phyloP scores from a whole-genome alignment of 1,140 invertebrate genomes.

The Zaprionus gabonicus region DNA sequence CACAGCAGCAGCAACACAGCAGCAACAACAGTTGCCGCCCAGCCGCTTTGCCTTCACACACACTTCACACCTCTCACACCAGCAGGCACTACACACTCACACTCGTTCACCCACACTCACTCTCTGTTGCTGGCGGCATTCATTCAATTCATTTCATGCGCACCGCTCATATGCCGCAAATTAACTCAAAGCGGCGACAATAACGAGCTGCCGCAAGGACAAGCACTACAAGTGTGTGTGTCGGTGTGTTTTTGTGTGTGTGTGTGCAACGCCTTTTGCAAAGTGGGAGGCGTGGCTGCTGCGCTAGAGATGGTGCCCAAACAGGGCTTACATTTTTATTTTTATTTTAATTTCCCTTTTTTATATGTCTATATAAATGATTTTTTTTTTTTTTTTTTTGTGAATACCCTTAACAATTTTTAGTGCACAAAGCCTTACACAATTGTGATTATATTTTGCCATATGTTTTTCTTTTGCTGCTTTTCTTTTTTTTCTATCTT shows the following conservation, averaged over 20 bases:
- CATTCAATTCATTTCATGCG: conserved; percentile 59
- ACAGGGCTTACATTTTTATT: not conserved
- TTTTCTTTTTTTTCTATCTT: not conserved
- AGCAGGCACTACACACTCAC: conserved; percentile 4
- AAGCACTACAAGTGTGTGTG: not conserved
- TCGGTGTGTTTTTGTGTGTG: not conserved
- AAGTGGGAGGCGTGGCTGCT: not conserved
- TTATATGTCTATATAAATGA: not conserved
- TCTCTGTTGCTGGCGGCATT: conserved; percentile 8
- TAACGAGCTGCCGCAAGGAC: conserved; percentile 35
- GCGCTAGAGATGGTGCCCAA: not conserved
- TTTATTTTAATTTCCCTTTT: not conserved
- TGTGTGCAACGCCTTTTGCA: conserved; percentile 4
- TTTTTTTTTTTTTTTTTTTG: too few relatives aligned
- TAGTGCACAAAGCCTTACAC: not conserved
- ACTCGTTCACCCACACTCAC: not conserved
- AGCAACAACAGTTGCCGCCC: conserved; percentile 29
- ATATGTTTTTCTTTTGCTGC: not conserved
- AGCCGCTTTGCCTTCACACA: conserved; percentile 25
- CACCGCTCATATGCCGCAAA: conserved; percentile 67
- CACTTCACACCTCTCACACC: conserved; percentile 14
- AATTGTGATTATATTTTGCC: not conserved
- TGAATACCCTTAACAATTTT: not conserved
- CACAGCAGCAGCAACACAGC: conserved; percentile 3
- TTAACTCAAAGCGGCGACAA: conserved; percentile 59